Conservation (phyloP, 2,888 invertebrate genomes). For the Drosophila nigricruria region DNA sequence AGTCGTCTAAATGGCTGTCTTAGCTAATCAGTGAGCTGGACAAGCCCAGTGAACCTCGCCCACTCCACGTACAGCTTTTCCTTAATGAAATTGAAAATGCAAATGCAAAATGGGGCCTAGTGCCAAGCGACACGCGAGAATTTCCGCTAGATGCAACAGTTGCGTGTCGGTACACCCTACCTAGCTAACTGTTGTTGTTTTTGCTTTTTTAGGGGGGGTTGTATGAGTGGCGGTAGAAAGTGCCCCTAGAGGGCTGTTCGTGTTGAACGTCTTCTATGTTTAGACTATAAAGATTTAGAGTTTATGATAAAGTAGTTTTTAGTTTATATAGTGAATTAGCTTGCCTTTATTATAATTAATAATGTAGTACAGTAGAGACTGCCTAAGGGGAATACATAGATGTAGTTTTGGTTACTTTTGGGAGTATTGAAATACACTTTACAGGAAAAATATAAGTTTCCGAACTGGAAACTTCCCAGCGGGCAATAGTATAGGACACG, state of each 20-base stretch:
- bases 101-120: constrained; percentile 29
- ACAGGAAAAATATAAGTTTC: too few species aligned
- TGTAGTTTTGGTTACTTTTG: neutral
- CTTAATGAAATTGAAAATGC: constrained; percentile 39
- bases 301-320: neutral
- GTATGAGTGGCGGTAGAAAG: neutral
- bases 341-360: neutral
- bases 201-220: constrained; percentile 15
- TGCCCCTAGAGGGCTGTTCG: neutral
- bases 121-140: constrained; percentile 48
- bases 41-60: constrained; percentile 37
- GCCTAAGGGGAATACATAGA: neutral
- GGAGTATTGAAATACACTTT: neutral
- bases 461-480: too few species aligned
- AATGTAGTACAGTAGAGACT: neutral
- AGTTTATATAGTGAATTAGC: neutral
- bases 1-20: constrained; percentile 27
- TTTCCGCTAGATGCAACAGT: constrained; percentile 61
- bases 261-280: neutral
- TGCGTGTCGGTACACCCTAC: constrained; percentile 45
- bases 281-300: neutral
- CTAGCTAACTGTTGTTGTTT: neutral
- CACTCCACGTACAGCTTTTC: constrained; percentile 33
- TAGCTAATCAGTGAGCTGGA: constrained; percentile 33
- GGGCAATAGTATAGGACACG: neutral